Evolutionary conservation across 2,113 vertebrate species (phyloP).

Genomic region (Andinoacara biseriatus): DNA sequence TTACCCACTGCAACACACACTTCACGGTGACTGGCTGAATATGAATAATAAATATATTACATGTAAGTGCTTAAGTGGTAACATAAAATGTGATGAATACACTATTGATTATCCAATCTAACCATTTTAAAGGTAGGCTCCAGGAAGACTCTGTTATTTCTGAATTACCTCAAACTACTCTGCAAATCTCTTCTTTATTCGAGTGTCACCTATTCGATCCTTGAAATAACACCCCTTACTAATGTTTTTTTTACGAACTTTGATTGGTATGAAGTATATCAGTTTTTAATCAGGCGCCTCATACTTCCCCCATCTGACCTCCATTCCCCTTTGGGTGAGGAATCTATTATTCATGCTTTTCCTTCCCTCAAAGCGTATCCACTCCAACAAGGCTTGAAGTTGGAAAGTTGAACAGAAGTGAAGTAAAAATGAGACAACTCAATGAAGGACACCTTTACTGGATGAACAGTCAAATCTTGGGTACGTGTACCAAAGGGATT

Average conservation of each 20-base stretch:
- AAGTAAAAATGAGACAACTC: constrained; percentile 50
- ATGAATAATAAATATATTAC: constrained; percentile 49
- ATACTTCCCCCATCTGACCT: constrained; percentile 30
- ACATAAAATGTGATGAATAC: constrained; percentile 59
- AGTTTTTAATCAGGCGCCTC: constrained; percentile 41
- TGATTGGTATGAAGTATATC: constrained; percentile 34
- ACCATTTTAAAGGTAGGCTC: constrained; percentile 30
- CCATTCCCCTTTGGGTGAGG: constrained; percentile 28
- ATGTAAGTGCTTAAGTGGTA: constrained; percentile 41
- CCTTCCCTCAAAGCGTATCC: constrained; percentile 42
- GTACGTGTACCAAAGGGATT: neutral
- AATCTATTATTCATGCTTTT: constrained; percentile 65
- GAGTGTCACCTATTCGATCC: neutral
- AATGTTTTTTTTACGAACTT: constrained; percentile 24
- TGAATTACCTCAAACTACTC: constrained; percentile 24
- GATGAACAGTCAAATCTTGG: constrained; percentile 25
- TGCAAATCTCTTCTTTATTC: constrained; percentile 27
- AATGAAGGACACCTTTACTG: constrained; percentile 21
- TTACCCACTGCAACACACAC: neutral
- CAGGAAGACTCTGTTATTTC: constrained; percentile 32
- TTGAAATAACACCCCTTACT: constrained; percentile 20
- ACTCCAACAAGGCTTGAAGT: constrained; percentile 61
- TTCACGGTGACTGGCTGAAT: neutral
- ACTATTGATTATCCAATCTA: constrained; percentile 41
- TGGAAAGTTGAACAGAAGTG: constrained; percentile 49